Evolutionary conservation across 2,797 vertebrate species (phyloP).

Genomic region (Alcedo quadribrachys): DNA sequence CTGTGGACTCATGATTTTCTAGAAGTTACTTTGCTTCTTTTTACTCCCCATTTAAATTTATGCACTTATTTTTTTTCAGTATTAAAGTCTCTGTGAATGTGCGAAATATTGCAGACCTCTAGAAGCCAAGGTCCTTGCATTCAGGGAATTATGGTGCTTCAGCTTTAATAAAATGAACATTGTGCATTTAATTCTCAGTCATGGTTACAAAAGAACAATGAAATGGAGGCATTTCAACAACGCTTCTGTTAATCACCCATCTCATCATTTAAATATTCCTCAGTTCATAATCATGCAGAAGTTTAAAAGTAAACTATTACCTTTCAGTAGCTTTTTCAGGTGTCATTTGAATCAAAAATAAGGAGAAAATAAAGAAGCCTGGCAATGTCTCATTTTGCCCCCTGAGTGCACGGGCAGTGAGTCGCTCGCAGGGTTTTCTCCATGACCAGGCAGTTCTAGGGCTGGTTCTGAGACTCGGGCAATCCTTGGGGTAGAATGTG

Average conservation of each 20-base stretch:
- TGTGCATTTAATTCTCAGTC: neutral
- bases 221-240: neutral
- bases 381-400: too few relatives aligned
- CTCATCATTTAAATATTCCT: neutral
- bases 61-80: neutral
- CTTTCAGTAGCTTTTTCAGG: neutral
- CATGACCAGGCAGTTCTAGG: neutral
- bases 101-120: neutral
- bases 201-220: neutral
- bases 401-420: neutral
- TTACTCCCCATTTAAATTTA: neutral
- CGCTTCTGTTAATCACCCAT: conserved; percentile 16
- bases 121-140: neutral
- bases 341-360: neutral
- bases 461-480: neutral
- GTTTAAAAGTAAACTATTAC: conserved; percentile 25
- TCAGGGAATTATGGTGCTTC: neutral
- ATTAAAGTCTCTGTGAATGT: neutral
- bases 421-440: neutral
- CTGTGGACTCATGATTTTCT: neutral
- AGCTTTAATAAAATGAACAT: neutral
- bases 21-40: neutral
- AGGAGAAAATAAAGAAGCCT: too few relatives aligned
- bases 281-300: neutral
- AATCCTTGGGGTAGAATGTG: neutral